Percentiles rank a stretch among this genome's conserved stretches.
Evolutionary conservation across 2,888 invertebrate genomes (phyloP).

Genomic region (Callyntrura sp.): DNA sequence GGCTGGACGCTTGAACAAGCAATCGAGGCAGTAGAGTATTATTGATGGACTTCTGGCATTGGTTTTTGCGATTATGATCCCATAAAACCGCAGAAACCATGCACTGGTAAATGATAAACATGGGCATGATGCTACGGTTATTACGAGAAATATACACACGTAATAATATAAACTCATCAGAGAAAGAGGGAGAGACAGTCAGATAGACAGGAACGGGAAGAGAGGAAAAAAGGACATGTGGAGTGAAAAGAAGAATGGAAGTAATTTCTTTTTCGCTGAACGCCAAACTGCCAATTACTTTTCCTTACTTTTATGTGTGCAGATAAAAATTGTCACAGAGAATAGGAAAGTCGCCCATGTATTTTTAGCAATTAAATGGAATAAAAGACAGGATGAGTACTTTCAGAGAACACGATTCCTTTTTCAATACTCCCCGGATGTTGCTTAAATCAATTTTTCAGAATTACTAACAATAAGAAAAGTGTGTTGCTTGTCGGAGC

Average conservation of each 20-base stretch:
- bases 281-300: constrained; percentile 41
- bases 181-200: background rate
- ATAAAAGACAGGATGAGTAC: constrained; percentile 4
- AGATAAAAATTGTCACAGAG: constrained; percentile 28
- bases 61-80: constrained; percentile 62
- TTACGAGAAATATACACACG: constrained; percentile 27
- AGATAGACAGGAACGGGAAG: too few species aligned
- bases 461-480: background rate
- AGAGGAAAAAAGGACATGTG: constrained; percentile 4
- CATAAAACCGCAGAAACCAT: constrained; percentile 56
- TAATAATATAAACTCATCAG: background rate
- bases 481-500: background rate
- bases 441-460: constrained; percentile 33
- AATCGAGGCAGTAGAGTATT: background rate
- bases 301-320: background rate
- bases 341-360: background rate
- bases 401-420: background rate
- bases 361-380: constrained; percentile 19
- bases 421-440: background rate
- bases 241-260: background rate
- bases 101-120: constrained; percentile 34
- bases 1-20: background rate
- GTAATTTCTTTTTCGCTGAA: constrained; percentile 34
- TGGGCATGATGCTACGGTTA: constrained; percentile 31
- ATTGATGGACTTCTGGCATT: constrained; percentile 68